Evolutionary conservation across 2,113 vertebrate genomes (phyloP).

Genomic region (Periophthalmodon schlosseri): DNA sequence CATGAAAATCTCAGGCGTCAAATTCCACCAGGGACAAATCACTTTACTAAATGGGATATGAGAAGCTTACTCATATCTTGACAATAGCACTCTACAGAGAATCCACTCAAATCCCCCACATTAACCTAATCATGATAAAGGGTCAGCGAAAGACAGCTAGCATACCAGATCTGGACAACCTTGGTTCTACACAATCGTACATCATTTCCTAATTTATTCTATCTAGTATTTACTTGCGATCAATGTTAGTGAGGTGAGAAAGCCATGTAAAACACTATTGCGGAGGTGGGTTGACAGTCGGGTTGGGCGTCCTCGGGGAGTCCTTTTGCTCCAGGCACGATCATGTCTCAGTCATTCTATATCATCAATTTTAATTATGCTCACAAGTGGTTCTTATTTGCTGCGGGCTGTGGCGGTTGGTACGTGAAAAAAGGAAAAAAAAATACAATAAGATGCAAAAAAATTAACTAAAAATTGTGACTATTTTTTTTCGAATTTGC

Average conservation of each 20-base stretch:
- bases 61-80: neutral
- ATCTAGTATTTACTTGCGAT: slow-evolving; percentile 60
- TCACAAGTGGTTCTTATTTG: slow-evolving; percentile 66
- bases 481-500: too few species aligned
- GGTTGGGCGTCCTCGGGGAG: slow-evolving; percentile 59
- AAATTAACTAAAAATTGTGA: slow-evolving; percentile 40
- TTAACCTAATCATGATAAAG: slow-evolving; percentile 20
- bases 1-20: neutral
- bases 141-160: slow-evolving; percentile 15
- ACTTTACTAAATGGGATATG: neutral
- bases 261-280: slow-evolving; percentile 63
- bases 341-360: slow-evolving; percentile 74
- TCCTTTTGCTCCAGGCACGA: slow-evolving; percentile 66
- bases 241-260: slow-evolving; percentile 60
- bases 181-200: slow-evolving; percentile 15
- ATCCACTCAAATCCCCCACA: slow-evolving; percentile 22
- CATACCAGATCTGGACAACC: slow-evolving; percentile 36
- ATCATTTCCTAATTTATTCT: slow-evolving; percentile 55
- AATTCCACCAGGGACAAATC: neutral
- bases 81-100: slow-evolving; percentile 9
- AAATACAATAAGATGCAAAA: slow-evolving; percentile 30
- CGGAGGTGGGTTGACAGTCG: slow-evolving; percentile 58
- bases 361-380: slow-evolving; percentile 79
- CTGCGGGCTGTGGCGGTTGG: slow-evolving; percentile 52
- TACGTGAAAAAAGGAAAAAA: slow-evolving; percentile 37